Evolutionary conservation across 2,113 vertebrate species (phyloP).

Genomic region (Pristiophorus japonicus): DNA sequence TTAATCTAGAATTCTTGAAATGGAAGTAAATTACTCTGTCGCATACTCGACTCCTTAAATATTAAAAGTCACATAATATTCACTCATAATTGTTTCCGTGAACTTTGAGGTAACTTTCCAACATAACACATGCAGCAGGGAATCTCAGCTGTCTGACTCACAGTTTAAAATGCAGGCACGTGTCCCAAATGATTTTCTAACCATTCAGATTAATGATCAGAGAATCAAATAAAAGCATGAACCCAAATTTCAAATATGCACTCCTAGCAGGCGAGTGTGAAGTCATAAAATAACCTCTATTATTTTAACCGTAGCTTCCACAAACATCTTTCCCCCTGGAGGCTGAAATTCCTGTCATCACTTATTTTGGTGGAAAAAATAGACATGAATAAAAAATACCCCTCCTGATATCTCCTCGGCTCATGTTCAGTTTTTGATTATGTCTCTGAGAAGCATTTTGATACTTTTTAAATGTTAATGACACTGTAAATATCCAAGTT

Average conservation of each 20-base stretch:
- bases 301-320: background rate
- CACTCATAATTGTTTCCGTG: background rate
- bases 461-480: background rate
- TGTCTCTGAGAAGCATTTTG: background rate
- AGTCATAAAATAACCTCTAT: background rate
- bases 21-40: constrained; percentile 22
- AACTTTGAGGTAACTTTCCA: constrained; percentile 20
- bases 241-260: background rate
- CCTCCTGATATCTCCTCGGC: background rate
- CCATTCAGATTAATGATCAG: constrained; percentile 21
- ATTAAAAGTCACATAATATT: constrained; percentile 15
- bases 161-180: background rate
- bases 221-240: background rate
- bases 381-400: background rate
- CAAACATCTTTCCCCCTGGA: background rate
- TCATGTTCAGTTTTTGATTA: background rate
- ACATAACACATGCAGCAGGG: background rate
- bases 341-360: background rate
- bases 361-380: background rate
- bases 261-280: background rate
- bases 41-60: background rate
- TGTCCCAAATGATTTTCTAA: background rate
- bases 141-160: background rate
- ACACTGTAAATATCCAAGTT: background rate
- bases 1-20: constrained; percentile 22